Evolutionary conservation across 1,140 invertebrate genomes (phyloP), one percentile per base, ranked within the genome.

Genomic region (Pygmarrhopalites habei): DNA sequence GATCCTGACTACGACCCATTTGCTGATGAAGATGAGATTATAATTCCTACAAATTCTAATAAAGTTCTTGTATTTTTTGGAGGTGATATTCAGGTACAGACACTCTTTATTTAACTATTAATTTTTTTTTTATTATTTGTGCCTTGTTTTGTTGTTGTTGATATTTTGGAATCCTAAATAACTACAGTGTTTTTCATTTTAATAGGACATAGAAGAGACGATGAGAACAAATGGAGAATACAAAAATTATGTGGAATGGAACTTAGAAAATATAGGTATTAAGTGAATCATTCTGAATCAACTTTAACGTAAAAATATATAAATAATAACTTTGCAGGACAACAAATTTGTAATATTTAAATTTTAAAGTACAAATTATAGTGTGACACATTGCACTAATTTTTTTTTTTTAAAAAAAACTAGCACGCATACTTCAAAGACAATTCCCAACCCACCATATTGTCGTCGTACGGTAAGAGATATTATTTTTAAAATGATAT

Each of bases 21-120:
- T 41, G 30, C 5, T 5, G 35, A 56, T 5, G 30, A 56, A 17
- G 49, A 52, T 52, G 49, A 52, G 14, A 52, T 52, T 52, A 14
- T 23, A 10, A 19, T 30, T 26, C 5, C 26, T 17, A n/a, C 28
- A 30, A 46, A 58, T 30, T 44, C 23, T 19, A 60, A 35, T 21
- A 78, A 77, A 30, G 79, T 82, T 23, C 80, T 89, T 46, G 80
- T 92, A 15, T 92, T 83, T 76, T 92, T 91, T 77, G 88, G 88
- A 19, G 90, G 90, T 35, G 90, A 92, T 77, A 83, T 90, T n/a
- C 89, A 91, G 81, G 87, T 88, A 76, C 15, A 35, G 5, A 35
- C 47, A 44, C 21, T n/a, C n/a, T 68, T 41, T 52, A 14, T 23
- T 51, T 62, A 62, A 35, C 32, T 35, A 15, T 7, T 7, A 35